These are phyloP conservation scores for Thunnus thynnus DNA, from an alignment of 2,113 vertebrate genomes.

Conservation along the genomic window DNA sequence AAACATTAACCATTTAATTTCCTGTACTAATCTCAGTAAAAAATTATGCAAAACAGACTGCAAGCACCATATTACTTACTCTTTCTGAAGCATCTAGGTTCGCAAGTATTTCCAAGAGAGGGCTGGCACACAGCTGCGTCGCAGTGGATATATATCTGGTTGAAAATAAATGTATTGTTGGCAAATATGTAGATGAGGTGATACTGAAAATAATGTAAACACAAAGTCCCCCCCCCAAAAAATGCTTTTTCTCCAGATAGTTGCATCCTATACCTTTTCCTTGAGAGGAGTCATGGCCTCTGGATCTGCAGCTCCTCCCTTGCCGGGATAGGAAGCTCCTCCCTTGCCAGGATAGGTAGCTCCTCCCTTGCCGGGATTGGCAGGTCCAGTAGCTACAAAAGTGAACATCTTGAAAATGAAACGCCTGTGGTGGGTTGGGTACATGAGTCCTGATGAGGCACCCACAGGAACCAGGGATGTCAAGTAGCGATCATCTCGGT, in stretches of 20 bases:
- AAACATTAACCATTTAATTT: neutral
- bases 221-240: neutral
- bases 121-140: slow-evolving; percentile 62
- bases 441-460: slow-evolving; percentile 44
- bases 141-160: slow-evolving; percentile 74
- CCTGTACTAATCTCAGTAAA: neutral
- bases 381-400: slow-evolving; percentile 57
- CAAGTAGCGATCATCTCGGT: slow-evolving; percentile 70
- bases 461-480: slow-evolving; percentile 59
- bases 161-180: neutral
- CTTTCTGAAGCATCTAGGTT: slow-evolving; percentile 65
- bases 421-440: slow-evolving; percentile 69
- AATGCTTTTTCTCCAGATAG: accelerated
- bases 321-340: neutral
- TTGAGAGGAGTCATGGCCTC: slow-evolving; percentile 7
- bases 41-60: neutral
- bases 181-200: neutral
- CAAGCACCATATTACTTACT: slow-evolving; percentile 56
- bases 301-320: neutral
- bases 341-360: neutral
- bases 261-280: slow-evolving; percentile 62
- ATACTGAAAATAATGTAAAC: slow-evolving; percentile 3
- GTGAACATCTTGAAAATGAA: slow-evolving; percentile 83
- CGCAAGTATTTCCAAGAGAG: slow-evolving; percentile 50
- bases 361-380: neutral